Evolutionary conservation across 2,113 vertebrate genomes (phyloP), one percentile per base, ranked within the genome.

Genomic region (Heteronetta atricapilla): DNA sequence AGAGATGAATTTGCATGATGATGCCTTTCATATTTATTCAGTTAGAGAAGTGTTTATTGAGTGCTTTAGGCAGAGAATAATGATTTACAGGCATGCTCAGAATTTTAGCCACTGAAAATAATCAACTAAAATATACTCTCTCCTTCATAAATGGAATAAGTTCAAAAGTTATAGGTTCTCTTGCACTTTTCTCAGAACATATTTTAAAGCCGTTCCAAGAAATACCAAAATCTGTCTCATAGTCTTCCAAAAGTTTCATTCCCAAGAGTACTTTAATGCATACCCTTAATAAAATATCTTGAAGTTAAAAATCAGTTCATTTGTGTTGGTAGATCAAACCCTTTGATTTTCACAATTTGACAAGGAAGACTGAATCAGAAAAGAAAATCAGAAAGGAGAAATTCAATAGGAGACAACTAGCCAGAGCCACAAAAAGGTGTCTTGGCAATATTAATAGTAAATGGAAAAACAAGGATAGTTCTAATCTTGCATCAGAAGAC

Each of bases 21-120:
- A 86, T 86, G 75, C 36, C 59, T 95, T 87, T 92, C 50, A 44
- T 90, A 88, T 85, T 95, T 79, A 85, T 84, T 94, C 78, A 80
- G 59, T 67, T 82, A 95, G 55, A 85, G 58, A 89, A 67, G 21
- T 58, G 67, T 76, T 94, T 93, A 69, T 82, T 46, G 84, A 80
- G 33, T 52, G 70, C 53, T 94, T 77, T 63, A 88, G 50, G 67
- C 84, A 89, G 23, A 76, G 50, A 55, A 74, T 3, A 80, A 66
- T 62, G 38, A 4, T 59, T 59, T 79, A 53, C 26, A 74, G 78
- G 58, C 68, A 75, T 0, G 1, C 34, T 52, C 40, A 80, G 74
- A 76, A 73, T 80, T 42, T 82, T 76, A 95, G 59, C 26, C 38
- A 53, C 58, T 38, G 53, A 59, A 85, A 94, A 62, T 15, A 76